phyloP scores from a whole-genome alignment of 2,888 invertebrate genomes.

The Parnassius orleans region DNA sequence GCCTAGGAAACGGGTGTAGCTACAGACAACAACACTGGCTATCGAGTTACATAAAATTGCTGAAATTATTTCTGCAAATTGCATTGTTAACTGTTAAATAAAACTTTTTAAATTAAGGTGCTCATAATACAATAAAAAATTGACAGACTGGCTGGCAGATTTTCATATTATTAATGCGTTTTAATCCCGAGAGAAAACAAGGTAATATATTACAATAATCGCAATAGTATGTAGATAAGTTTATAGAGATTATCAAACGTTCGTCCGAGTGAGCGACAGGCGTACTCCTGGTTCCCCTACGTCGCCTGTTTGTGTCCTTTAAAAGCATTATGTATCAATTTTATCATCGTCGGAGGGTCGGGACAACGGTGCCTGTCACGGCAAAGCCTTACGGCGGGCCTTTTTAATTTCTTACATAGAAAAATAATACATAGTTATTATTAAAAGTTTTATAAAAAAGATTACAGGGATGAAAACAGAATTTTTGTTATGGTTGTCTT shows the following conservation, averaged over 20 bases:
- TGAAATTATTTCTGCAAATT: constrained; percentile 18
- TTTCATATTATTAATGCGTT: constrained; percentile 20
- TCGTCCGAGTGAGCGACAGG: constrained; percentile 34
- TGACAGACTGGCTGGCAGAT: constrained; percentile 75
- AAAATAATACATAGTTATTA: too few relatives aligned
- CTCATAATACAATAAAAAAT: constrained; percentile 41
- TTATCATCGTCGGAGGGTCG: constrained; percentile 60
- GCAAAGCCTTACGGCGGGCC: constrained; percentile 27
- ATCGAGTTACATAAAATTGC: constrained; percentile 61
- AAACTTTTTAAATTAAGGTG: constrained; percentile 30
- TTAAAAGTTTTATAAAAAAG: too few relatives aligned
- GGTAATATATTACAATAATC: constrained; percentile 25
- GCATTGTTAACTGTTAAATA: constrained; percentile 23
- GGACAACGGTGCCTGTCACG: constrained; percentile 64
- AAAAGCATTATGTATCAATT: constrained; percentile 53
- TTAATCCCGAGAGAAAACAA: constrained; percentile 23
- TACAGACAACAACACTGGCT: constrained; percentile 75
- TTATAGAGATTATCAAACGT: constrained; percentile 34
- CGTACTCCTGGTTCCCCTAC: constrained; percentile 48
- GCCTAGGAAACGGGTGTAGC: constrained; percentile 80
- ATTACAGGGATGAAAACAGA: too few relatives aligned
- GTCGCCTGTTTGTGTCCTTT: constrained; percentile 42
- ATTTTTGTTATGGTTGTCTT: too few relatives aligned
- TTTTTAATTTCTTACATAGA: neutral
- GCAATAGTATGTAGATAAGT: constrained; percentile 25